Base-by-base conservation (phyloP, 2,888 invertebrate genomes). In the Tinea trinotella region DNA sequence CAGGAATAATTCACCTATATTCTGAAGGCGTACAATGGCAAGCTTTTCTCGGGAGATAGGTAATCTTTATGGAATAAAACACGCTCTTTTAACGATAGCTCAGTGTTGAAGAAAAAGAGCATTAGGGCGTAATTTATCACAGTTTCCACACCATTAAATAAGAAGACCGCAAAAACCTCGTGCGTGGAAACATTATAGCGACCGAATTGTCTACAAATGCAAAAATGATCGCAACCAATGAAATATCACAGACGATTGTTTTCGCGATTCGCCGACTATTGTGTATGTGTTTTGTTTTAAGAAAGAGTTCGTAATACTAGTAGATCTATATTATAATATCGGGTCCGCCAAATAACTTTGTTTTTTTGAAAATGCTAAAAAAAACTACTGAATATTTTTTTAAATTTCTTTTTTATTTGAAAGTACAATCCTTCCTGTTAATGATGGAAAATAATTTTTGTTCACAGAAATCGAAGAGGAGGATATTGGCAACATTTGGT, bases 61-160 rank as follows among this genome's bases (percentile, higher is more conserved):
- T 53, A 53, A 53, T 53, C 53, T 53, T 53, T 53, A 19, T 53
- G 20, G 36, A 72, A 68, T 74, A 74, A 76, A 74, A 72, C 68
- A 68, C 64, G 63, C 62, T 64, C 65, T 71, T 66, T 67, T 69
- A 67, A 65, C 66, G 67, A 68, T 70, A 70, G 70, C 70, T 68
- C 64, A 63, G 64, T 62, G 61, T 65, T 67, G 69, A 69, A 74
- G 68, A 73, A 76, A 82, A 81, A 79, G 73, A 66, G 69, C 76
- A 78, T 83, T 79, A 82, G 68, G 70, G 67, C 64, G 71, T 76
- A 77, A 81, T 83, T 81, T 83, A 84, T 84, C 82, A 79, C 76
- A 71, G 73, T 80, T 82, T 83, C 77, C 71, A 67, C 68, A 67
- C 77, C 83, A 83, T 82, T 84, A 71, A 82, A 80, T 75, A 74